Evolutionary conservation across 2,797 vertebrate species (phyloP).

Genomic region (Taeniopygia guttata): DNA sequence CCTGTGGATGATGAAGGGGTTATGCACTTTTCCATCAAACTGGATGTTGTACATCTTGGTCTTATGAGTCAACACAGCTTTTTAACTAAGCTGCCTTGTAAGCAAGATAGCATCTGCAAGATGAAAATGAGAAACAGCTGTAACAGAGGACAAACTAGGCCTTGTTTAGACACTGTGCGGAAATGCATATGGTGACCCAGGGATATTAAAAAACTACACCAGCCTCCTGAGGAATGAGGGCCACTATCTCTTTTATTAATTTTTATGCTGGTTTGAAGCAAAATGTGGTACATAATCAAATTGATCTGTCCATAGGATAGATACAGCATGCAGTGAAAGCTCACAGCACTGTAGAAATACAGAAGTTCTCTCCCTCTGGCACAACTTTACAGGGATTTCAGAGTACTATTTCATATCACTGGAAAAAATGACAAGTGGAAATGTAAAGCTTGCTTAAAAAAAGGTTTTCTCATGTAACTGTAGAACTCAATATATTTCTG

Average conservation of each 20-base stretch:
- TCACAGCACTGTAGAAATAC: not conserved
- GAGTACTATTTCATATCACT: not conserved
- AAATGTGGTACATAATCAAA: not conserved
- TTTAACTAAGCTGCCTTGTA: slow-evolving; percentile 53
- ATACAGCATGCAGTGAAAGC: not conserved
- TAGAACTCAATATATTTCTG: not conserved
- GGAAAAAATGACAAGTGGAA: slow-evolving; percentile 38
- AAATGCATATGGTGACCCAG: not conserved
- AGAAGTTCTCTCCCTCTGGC: not conserved
- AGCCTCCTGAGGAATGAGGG: not conserved
- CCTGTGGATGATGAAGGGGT: not conserved
- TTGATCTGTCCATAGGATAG: not conserved
- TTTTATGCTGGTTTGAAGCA: not conserved
- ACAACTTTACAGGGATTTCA: not conserved
- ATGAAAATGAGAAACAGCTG: slow-evolving; percentile 70
- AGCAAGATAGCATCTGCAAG: slow-evolving; percentile 64
- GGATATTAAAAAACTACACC: not conserved
- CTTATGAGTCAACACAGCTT: slow-evolving; percentile 51
- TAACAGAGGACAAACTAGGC: slow-evolving; percentile 1
- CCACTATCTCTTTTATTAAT: not conserved
- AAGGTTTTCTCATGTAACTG: not conserved
- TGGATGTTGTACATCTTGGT: slow-evolving; percentile 42
- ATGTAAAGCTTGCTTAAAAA: not conserved
- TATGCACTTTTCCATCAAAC: not conserved
- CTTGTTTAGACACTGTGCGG: slow-evolving; percentile 28